A percentile compares a stretch with the other conserved stretches of the same genome.
Evolutionary conservation across 1,140 invertebrate species (phyloP).

Genomic region (Limonius californicus): DNA sequence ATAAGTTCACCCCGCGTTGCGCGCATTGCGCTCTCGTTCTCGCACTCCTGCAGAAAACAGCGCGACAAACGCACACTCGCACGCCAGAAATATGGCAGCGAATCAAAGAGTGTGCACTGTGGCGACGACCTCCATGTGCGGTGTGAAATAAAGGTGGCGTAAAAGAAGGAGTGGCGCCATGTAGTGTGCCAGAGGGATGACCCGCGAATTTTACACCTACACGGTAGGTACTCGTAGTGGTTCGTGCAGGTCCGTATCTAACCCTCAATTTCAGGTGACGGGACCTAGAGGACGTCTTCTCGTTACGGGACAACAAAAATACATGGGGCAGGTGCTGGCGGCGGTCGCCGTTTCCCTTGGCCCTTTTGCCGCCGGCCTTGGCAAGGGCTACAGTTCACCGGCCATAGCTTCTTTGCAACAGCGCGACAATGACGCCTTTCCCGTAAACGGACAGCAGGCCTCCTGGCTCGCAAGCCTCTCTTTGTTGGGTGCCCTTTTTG

Average conservation of each 20-base stretch:
- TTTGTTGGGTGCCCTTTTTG: conserved; percentile 73
- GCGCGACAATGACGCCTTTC: conserved; percentile 55
- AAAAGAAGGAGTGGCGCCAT: conserved; percentile 13
- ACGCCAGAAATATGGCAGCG: conserved; percentile 15
- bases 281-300: conserved; percentile 39
- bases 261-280: conserved; percentile 33
- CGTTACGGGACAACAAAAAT: conserved; percentile 40
- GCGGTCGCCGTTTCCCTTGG: conserved; percentile 76
- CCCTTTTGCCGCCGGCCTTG: conserved; percentile 73
- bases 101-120: conserved; percentile 3
- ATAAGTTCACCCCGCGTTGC: conserved; percentile 41
- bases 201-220: conserved; percentile 39
- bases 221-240: conserved; percentile 32
- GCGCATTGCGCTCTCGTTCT: conserved; percentile 15
- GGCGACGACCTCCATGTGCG: conserved; percentile 5
- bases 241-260: background rate
- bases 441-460: conserved; percentile 69
- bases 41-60: conserved; percentile 2
- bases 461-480: conserved; percentile 80
- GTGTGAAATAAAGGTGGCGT: background rate
- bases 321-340: conserved; percentile 63
- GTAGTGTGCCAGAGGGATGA: conserved; percentile 29
- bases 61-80: conserved; percentile 14
- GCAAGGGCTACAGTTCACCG: conserved; percentile 80
- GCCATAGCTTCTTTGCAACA: conserved; percentile 78